Conservation (phyloP, 2,113 vertebrate species). For the Pterocles orientalis region DNA sequence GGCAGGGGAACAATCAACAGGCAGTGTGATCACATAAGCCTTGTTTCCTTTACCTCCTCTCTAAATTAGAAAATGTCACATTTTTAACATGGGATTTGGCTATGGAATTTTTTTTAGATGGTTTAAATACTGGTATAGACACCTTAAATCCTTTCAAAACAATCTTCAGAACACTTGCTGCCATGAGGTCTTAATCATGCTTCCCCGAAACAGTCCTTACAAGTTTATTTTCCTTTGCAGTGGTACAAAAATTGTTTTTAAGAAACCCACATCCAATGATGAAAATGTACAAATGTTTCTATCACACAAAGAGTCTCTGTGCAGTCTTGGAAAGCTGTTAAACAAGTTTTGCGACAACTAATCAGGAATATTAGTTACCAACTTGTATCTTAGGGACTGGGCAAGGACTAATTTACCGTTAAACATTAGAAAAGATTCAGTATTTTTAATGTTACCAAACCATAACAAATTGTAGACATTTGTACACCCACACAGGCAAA, state of each 20-base stretch:
- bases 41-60: slow-evolving; percentile 9
- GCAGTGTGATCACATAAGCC: neutral
- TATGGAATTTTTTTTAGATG: neutral
- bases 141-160: slow-evolving; percentile 50
- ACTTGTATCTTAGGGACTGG: neutral
- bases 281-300: neutral
- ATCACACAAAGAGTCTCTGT: neutral
- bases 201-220: neutral
- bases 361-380: neutral
- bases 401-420: neutral
- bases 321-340: neutral
- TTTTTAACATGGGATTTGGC: neutral
- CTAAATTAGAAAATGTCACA: neutral
- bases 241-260: neutral
- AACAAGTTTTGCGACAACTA: neutral
- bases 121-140: slow-evolving; percentile 21
- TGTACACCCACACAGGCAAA: neutral
- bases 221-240: slow-evolving; percentile 46
- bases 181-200: slow-evolving; percentile 48
- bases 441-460: neutral
- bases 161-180: slow-evolving; percentile 51
- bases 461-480: neutral
- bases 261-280: neutral
- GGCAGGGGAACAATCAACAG: neutral
- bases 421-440: neutral